phyloP scores from a whole-genome alignment of 2,113 vertebrate genomes.

The Xiphias gladius region DNA sequence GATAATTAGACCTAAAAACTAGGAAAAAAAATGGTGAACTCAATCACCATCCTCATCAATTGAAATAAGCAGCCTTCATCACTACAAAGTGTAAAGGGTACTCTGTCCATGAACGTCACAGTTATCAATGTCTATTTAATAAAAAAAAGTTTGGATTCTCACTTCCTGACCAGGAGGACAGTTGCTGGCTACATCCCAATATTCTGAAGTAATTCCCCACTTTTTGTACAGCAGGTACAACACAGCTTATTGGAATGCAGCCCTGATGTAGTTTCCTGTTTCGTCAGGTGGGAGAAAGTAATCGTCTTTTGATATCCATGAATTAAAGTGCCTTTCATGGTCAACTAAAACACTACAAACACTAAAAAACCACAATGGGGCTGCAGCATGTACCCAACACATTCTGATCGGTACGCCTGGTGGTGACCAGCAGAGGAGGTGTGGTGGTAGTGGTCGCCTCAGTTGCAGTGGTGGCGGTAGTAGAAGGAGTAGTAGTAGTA shows the following conservation, averaged over 20 bases:
- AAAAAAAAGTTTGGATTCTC: constrained; percentile 41
- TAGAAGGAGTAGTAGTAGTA: constrained; percentile 53
- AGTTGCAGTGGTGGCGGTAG: constrained; percentile 60
- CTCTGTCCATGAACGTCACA: background rate
- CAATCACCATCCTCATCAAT: background rate
- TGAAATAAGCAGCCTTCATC: background rate
- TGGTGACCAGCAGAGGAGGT: constrained; percentile 82
- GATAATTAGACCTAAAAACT: constrained; percentile 1
- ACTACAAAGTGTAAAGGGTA: background rate
- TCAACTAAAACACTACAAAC: constrained; percentile 15
- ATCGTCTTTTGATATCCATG: constrained; percentile 17
- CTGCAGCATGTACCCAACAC: constrained; percentile 80
- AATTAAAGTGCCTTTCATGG: constrained; percentile 7
- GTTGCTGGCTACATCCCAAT: constrained; percentile 60
- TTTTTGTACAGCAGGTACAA: constrained; percentile 46
- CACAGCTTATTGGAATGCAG: constrained; percentile 65
- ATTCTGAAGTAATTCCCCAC: constrained; percentile 55
- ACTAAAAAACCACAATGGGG: constrained; percentile 41
- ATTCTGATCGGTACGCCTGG: constrained; percentile 73
- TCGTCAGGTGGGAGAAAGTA: constrained; percentile 59
- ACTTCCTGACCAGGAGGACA: constrained; percentile 62
- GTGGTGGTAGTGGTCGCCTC: constrained; percentile 71
- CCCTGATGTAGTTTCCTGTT: constrained; percentile 49
- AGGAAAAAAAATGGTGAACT: background rate
- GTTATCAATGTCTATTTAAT: background rate